A percentile compares a stretch with the other conserved stretches of the same genome.
These are phyloP conservation scores for Gibbula magus DNA, from an alignment of 2,888 invertebrate species.

Conservation along the genomic window DNA sequence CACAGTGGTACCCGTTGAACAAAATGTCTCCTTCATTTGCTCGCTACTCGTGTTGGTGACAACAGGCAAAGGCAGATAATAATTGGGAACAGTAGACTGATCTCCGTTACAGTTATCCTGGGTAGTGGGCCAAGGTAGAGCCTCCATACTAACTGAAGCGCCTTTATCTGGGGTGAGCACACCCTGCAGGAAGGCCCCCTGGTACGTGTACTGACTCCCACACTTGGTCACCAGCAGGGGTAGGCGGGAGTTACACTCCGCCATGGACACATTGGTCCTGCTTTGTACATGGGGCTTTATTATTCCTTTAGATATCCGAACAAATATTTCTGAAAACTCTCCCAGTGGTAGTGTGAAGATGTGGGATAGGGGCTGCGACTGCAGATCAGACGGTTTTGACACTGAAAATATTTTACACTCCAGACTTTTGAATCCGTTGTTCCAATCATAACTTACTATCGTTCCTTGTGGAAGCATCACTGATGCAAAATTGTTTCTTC, in stretches of 20 bases:
- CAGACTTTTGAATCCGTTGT: slow-evolving; percentile 38
- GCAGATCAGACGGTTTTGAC: not conserved
- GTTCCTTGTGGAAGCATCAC: slow-evolving; percentile 44
- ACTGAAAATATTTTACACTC: slow-evolving; percentile 42
- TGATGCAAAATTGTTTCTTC: slow-evolving; percentile 40
- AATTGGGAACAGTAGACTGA: slow-evolving; percentile 33
- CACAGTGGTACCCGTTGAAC: slow-evolving; percentile 28
- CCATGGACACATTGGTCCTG: not conserved
- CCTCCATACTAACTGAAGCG: slow-evolving; percentile 35
- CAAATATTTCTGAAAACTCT: not conserved
- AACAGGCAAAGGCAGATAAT: slow-evolving; percentile 42
- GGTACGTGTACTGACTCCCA: slow-evolving; percentile 46
- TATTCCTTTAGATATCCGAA: not conserved
- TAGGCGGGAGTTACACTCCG: slow-evolving; percentile 30
- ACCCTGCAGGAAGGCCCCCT: slow-evolving; percentile 47
- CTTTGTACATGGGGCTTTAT: not conserved
- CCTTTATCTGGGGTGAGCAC: slow-evolving; percentile 34
- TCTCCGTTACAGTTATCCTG: slow-evolving; percentile 40
- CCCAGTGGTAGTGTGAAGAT: not conserved
- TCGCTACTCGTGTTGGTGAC: slow-evolving; percentile 30
- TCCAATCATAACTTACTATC: slow-evolving; percentile 45
- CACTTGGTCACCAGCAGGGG: slow-evolving; percentile 44
- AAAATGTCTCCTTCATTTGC: slow-evolving; percentile 33
- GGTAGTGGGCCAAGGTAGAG: slow-evolving; percentile 45
- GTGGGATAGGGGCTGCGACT: not conserved